Evolutionary conservation across 2,113 vertebrate species (phyloP).

Genomic region (Pseudonaja textilis): DNA sequence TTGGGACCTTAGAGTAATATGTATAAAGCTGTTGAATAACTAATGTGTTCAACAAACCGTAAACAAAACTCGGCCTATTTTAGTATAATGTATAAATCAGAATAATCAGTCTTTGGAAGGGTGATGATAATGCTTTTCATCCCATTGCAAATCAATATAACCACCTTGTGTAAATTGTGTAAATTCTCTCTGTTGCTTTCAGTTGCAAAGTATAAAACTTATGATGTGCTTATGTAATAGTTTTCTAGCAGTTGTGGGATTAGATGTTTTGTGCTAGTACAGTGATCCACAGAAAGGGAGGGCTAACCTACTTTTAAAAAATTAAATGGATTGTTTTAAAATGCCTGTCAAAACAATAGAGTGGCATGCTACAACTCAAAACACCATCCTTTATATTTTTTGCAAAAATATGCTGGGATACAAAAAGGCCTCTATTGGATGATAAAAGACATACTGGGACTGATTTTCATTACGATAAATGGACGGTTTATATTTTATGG

Average conservation of each 20-base stretch:
- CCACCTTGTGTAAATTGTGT: not conserved
- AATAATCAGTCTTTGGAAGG: not conserved
- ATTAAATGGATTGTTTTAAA: not conserved
- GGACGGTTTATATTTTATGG: not conserved
- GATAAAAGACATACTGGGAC: not conserved
- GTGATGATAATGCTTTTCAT: not conserved
- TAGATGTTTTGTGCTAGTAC: not conserved
- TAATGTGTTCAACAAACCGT: not conserved
- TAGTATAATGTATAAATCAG: not conserved
- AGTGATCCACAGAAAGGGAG: not conserved
- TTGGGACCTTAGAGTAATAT: not conserved
- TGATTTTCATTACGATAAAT: not conserved
- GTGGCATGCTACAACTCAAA: not conserved
- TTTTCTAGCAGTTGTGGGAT: not conserved
- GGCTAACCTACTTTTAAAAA: not conserved
- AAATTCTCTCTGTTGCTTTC: not conserved
- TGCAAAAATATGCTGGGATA: not conserved
- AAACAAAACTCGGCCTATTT: not conserved
- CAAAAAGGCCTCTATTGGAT: not conserved
- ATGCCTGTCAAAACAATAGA: not conserved
- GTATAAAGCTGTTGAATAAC: not conserved
- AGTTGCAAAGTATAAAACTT: not conserved
- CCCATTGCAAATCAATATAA: not conserved
- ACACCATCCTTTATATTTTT: not conserved
- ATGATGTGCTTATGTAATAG: not conserved